Conservation (phyloP, 2,113 vertebrate genomes). For the Leucosticte australis region DNA sequence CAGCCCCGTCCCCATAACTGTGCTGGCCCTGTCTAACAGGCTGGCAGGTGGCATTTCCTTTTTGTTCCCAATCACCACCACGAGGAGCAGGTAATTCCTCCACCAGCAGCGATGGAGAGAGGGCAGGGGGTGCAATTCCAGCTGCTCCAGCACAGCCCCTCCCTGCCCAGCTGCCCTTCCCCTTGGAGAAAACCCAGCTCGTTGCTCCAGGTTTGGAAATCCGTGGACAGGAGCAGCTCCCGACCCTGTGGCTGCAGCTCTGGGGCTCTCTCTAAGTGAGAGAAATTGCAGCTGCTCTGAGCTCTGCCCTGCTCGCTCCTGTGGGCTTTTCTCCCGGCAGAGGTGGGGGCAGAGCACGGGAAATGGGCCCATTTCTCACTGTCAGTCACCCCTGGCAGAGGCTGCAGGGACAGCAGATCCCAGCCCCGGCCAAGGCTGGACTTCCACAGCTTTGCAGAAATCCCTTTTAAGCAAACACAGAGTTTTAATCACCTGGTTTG, state of each 20-base stretch:
- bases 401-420: neutral
- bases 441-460: neutral
- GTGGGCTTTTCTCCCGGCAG: neutral
- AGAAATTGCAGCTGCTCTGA: neutral
- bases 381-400: neutral
- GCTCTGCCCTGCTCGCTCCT: neutral
- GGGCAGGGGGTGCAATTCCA: neutral
- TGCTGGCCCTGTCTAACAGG: neutral
- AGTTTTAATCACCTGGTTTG: neutral
- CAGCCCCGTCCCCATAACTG: accelerated
- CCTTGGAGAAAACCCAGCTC: neutral
- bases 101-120: accelerated
- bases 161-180: neutral
- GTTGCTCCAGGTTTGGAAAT: neutral
- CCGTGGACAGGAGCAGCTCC: accelerated
- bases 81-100: neutral
- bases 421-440: neutral
- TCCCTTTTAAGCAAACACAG: neutral
- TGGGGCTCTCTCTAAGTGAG: neutral
- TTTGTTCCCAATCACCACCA: neutral
- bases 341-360: neutral
- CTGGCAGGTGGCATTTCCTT: neutral
- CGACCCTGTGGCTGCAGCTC: neutral
- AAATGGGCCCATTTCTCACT: neutral
- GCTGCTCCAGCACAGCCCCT: too few species aligned